Base-by-base conservation (phyloP, 2,888 invertebrate genomes). In the Acleris laterana region DNA sequence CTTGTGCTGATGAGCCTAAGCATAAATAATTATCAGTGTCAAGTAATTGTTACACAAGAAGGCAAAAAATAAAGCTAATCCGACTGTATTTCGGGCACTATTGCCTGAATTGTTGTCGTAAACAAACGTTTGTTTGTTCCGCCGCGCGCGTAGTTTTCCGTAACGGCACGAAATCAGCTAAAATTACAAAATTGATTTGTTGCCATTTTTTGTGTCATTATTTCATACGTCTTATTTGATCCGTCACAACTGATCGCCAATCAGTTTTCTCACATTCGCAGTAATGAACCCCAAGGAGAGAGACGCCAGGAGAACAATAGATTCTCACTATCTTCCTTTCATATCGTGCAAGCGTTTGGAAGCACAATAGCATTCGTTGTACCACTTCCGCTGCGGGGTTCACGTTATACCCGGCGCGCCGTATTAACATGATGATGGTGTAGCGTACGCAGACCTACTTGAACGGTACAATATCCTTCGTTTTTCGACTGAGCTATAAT, bases 271-370 rank as follows among this genome's bases (percentile, higher is more conserved):
- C 77, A 74, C 82, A 79, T 79, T 49, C 57, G 76, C 75, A 74
- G 72, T 71, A 77, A 74, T 70, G 68, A 64, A 61, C 56, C 57
- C 69, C 74, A 76, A 76, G 76, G 73, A 81, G 83, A 82, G 82
- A 76, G 77, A 73, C 68, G 53, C 68, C 58, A 48, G 7, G 65
- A 44, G 74, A 77, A 86, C 87, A 87, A 87, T 85, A 72, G 79
- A 38, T 60, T 56, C 52, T 70, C 74, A 74, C 71, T 84, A 87
- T 87, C 87, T 81, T 72, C 82, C 80, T 85, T 82, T 84, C 83
- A 81, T 83, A 87, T 87, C 87, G 76, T 78, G 81, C 77, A 81
- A 80, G 78, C 76, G 68, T 59, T 68, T 61, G 67, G 62, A 69
- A 71, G 71, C 71, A 82, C 82, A 83, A 81, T 82, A 70, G 75